Evolutionary conservation across 2,113 vertebrate genomes (phyloP).

Genomic region (Leucosticte australis): DNA sequence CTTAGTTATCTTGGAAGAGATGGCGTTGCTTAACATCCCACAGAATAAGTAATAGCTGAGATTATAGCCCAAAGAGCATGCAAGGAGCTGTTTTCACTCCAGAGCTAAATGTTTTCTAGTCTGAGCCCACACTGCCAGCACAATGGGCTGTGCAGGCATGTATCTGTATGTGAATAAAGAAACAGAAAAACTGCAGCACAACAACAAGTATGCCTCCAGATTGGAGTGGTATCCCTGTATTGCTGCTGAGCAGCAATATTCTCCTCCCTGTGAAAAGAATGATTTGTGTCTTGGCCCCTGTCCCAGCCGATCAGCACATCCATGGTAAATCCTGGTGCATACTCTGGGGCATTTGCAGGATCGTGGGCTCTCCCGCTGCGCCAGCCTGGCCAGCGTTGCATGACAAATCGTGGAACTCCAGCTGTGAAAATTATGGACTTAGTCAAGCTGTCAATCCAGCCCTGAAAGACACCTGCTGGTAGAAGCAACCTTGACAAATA

Average conservation of each 20-base stretch:
- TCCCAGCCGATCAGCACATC: slow-evolving; percentile 37
- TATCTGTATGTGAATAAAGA: background rate
- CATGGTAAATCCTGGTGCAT: slow-evolving; percentile 53
- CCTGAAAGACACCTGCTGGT: slow-evolving; percentile 69
- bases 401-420: slow-evolving; percentile 72
- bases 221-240: rapidly evolving
- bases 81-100: background rate
- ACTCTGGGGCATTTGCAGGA: slow-evolving; percentile 57
- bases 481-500: slow-evolving; percentile 64
- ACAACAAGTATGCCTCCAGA: background rate
- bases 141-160: background rate
- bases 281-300: slow-evolving; percentile 2
- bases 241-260: background rate
- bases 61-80: background rate
- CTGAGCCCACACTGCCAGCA: background rate
- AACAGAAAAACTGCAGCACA: slow-evolving; percentile 2
- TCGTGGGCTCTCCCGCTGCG: slow-evolving; percentile 36
- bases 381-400: slow-evolving; percentile 56
- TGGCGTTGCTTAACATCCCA: background rate
- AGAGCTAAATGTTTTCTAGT: background rate
- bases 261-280: slow-evolving; percentile 1
- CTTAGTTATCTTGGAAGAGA: background rate
- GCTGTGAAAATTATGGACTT: slow-evolving; percentile 75
- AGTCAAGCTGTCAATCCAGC: slow-evolving; percentile 69
- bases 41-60: background rate